Percentiles rank a stretch among this genome's conserved stretches.
phyloP scores from a whole-genome alignment of 1,140 invertebrate genomes.

The Drosophila nigromelanica region DNA sequence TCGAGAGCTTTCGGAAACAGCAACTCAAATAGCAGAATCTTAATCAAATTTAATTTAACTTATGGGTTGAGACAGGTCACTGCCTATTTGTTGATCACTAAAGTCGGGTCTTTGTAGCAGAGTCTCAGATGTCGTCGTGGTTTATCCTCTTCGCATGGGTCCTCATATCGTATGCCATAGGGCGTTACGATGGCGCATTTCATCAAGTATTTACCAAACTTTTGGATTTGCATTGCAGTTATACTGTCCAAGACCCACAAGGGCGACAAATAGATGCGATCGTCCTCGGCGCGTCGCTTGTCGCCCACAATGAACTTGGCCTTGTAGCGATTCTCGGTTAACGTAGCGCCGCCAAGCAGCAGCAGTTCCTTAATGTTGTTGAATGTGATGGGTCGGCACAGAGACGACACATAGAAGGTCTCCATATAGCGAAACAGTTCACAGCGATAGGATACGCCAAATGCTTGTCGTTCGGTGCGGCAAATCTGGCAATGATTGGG shows the following conservation, averaged over 20 bases:
- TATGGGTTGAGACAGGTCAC: no score
- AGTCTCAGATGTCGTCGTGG: neutral
- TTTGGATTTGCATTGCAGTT: constrained; percentile 68
- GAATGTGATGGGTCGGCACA: constrained; percentile 66
- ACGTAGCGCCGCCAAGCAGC: constrained; percentile 83
- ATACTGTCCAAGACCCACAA: constrained; percentile 85
- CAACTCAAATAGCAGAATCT: neutral
- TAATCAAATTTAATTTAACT: no score
- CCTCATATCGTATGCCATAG: constrained; percentile 53
- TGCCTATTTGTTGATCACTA: constrained; percentile 58
- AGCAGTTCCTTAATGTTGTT: constrained; percentile 85
- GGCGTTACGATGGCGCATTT: constrained; percentile 66
- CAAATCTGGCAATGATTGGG: constrained; percentile 74
- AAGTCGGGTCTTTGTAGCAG: constrained; percentile 45
- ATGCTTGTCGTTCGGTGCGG: constrained; percentile 84
- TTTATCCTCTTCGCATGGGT: constrained; percentile 19
- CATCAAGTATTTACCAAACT: constrained; percentile 69
- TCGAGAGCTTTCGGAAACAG: neutral
- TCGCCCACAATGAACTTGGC: constrained; percentile 85
- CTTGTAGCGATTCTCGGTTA: constrained; percentile 75
- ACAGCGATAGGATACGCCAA: constrained; percentile 84
- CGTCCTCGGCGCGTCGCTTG: constrained; percentile 56
- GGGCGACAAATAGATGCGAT: constrained; percentile 82
- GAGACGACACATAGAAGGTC: constrained; percentile 84
- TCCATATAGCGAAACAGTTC: constrained; percentile 85